Base-by-base conservation (phyloP, 2,888 invertebrate species). In the Octonoba sinensis region DNA sequence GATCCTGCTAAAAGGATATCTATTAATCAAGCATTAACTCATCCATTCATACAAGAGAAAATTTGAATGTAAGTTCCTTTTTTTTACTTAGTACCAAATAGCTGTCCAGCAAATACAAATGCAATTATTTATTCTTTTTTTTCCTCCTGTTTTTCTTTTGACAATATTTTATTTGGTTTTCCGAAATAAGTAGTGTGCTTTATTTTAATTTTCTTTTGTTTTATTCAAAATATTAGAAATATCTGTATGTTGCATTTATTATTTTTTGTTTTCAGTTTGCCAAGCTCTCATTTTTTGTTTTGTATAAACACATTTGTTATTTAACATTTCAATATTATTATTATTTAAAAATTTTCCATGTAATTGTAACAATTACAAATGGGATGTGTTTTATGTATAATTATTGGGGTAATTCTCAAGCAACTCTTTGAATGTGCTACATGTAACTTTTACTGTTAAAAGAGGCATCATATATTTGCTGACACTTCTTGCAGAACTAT, bases 41-140 rank as follows among this genome's bases (percentile, higher is more conserved):
- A 99, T 90, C 94, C 96, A 0, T 98, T 98, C 89, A 97, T 99
- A 87, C 95, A 95, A 90, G 98, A 99, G 88, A 96, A 94, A 91
- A 95, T 95, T 89, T 90, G 70, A 84, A 69, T 75, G 70, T 46
- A 70, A 57, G 4, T 65, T 46, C 1, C 18, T 46, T 64, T 65
- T 44, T 18, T 18, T 11, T 62, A 13, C 20, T 27, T 49, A 16
- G 13, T 18, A 51, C n/a, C 51, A 51, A 4, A n/a, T 51, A 51
- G 51, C 18, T 16, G 13, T 51, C 6, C 0, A 18, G n/a, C 18
- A 51, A 51, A 4, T 4, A 15, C 4, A 51, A 51, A 11, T 46
- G 22, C 11, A 71, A 44, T 20, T 27, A 20, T 18, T 15, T 18
- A 8, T 69, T 16, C 4, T 22, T 54, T 36, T 59, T 59, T 20